Evolutionary conservation across 2,888 invertebrate species (phyloP), one percentile per base, ranked within the genome.

Genomic region (Lathronympha strigana): DNA sequence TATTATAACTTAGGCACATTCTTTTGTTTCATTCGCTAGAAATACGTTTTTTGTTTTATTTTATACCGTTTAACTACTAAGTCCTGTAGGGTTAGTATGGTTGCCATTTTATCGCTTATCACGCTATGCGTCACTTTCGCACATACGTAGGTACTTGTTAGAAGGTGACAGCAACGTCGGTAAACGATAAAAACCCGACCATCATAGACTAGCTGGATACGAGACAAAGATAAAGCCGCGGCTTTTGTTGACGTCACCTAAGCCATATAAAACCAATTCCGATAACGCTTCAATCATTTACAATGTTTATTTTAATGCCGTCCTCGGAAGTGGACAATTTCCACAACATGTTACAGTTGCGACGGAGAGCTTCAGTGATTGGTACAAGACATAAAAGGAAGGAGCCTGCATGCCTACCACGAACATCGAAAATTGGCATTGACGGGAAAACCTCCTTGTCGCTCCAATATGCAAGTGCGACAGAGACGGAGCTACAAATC

Each of bases 281-380:
- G 54, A 63, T 49, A 54, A 19, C 67, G 51, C 66, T 58, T 71
- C 71, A 72, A 68, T 72, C 72, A 69, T 69, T 72, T 69, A 72
- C 72, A 54, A 53, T 66, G 60, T 66, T 66, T 61, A 66, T 60
- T 47, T 58, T 61, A 60, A 66, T 61, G 51, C 55, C 33, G 31
- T 38, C 68, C 64, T 63, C 58, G 63, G 69, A 69, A 72, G 69
- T 66, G 71, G 74, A 74, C 74, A 69, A 72, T 74, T 72, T 66
- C 66, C 54, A 70, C 70, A 69, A 67, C 68, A 69, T 73, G 69
- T 69, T 69, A 70, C 69, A 68, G 69, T 69, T 67, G 71, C 69
- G 67, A 68, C 67, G 71, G 36, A 70, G 68, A 63, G 71, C 70
- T 67, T 68, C 68, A 13, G 40, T 43, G 50, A 55, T n/a, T 62